Conservation (phyloP, 2,113 vertebrate genomes). For the Agapornis roseicollis region DNA sequence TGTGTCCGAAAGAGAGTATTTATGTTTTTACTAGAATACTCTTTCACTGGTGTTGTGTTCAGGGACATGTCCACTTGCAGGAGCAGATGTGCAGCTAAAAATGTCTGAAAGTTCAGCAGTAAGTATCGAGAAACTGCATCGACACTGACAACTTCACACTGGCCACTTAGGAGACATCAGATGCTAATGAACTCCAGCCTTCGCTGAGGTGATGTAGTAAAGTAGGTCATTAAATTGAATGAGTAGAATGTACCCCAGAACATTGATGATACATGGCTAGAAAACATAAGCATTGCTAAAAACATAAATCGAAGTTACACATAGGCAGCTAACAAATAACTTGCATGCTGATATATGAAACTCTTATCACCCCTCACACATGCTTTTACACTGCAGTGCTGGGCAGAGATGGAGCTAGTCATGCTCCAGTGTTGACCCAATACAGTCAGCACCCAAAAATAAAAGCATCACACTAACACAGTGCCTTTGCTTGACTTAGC, state of each 20-base stretch:
- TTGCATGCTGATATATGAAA: neutral
- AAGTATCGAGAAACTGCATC: neutral
- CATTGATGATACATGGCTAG: neutral
- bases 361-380: rapidly evolving
- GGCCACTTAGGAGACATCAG: neutral
- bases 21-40: neutral
- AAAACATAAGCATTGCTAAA: neutral
- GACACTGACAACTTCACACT: neutral
- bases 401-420: neutral
- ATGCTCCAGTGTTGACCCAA: neutral
- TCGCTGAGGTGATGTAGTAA: neutral
- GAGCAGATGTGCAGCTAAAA: neutral
- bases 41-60: neutral
- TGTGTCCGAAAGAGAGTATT: neutral
- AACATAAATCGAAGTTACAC: neutral
- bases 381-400: neutral
- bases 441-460: neutral
- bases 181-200: neutral
- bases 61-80: neutral
- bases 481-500: neutral
- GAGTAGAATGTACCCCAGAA: neutral
- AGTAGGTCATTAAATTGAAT: neutral
- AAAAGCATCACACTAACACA: neutral
- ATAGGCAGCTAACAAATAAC: neutral
- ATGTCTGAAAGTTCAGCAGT: neutral